Conservation (phyloP, 2,797 vertebrate species). For the Lateolabrax maculatus region DNA sequence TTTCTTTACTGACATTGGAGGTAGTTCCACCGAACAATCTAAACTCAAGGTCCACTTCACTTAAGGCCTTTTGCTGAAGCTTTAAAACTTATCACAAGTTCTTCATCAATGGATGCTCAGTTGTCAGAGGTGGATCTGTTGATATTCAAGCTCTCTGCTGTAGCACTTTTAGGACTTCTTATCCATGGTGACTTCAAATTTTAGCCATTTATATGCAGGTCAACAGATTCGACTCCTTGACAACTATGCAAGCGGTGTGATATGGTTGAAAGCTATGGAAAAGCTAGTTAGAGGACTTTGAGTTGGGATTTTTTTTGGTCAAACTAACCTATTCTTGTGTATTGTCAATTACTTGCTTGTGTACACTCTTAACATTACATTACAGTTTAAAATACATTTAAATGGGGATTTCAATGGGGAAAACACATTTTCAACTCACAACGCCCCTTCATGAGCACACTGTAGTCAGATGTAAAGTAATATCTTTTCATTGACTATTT, state of each 20-base stretch:
- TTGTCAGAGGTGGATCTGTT: neutral
- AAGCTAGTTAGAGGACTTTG: neutral
- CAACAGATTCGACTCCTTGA: neutral
- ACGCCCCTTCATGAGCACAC: neutral
- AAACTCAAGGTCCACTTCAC: neutral
- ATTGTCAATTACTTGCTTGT: neutral
- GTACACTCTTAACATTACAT: neutral
- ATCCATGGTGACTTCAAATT: neutral
- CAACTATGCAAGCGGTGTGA: neutral
- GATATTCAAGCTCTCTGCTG: neutral
- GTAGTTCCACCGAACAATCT: neutral
- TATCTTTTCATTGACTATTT: neutral
- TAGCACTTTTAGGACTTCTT: neutral
- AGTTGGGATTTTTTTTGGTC: neutral
- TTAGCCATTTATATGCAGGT: neutral
- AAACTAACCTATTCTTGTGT: neutral
- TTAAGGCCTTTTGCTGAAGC: neutral
- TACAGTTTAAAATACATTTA: conserved; percentile 12
- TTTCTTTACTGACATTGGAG: neutral
- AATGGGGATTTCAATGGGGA: too few species aligned
- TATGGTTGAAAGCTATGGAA: neutral
- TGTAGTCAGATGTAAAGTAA: neutral
- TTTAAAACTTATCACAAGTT: neutral
- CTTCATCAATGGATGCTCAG: neutral
- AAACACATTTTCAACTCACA: neutral